phyloP scores from a whole-genome alignment of 2,113 vertebrate genomes.

The Ameiurus melas region DNA sequence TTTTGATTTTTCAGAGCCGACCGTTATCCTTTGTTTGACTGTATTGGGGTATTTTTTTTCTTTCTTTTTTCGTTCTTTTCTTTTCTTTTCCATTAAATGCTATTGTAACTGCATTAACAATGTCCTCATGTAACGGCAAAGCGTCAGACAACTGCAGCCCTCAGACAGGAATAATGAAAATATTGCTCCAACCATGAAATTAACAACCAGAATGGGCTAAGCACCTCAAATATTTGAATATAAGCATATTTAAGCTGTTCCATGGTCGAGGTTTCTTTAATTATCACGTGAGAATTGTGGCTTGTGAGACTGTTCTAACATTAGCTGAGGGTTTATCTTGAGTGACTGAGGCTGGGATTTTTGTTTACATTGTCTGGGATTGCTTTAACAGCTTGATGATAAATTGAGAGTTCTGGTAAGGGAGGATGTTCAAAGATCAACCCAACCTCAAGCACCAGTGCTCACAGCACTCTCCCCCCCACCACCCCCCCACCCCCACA shows the following conservation, averaged over 20 bases:
- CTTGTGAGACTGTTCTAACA: background rate
- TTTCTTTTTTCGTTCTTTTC: no score
- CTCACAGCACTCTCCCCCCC: background rate
- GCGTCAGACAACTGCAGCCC: background rate
- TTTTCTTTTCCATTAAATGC: background rate
- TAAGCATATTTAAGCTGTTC: background rate
- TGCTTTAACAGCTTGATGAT: background rate
- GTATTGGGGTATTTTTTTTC: no score
- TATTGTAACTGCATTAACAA: background rate
- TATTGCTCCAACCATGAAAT: background rate
- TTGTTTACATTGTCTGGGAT: slow-evolving; percentile 13
- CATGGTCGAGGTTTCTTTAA: background rate
- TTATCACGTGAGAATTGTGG: background rate
- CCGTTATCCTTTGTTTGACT: background rate
- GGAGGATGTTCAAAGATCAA: background rate
- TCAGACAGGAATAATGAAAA: background rate
- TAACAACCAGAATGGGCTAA: background rate
- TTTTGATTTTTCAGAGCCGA: background rate
- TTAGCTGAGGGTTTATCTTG: slow-evolving; percentile 3
- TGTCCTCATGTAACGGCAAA: background rate
- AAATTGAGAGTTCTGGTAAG: slow-evolving; percentile 5
- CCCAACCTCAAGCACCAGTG: background rate
- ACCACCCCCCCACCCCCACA: background rate
- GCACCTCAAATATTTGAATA: background rate
- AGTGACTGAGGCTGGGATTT: background rate